Evolutionary conservation across 2,113 vertebrate genomes (phyloP).

Genomic region (Dissostichus mawsoni): DNA sequence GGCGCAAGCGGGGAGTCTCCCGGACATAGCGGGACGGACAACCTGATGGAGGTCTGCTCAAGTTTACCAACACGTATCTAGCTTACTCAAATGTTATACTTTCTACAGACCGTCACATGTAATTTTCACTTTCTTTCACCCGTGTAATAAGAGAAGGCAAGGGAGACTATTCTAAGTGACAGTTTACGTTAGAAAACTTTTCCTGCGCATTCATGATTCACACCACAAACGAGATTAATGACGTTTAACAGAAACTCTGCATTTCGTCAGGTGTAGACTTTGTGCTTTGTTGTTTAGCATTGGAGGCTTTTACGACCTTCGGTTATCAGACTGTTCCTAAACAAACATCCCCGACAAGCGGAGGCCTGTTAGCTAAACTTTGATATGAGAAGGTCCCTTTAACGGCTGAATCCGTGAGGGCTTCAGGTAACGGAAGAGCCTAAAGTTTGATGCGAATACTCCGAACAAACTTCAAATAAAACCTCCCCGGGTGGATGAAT

Average conservation of each 20-base stretch:
- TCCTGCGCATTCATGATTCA: not conserved
- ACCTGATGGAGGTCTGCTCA: constrained; percentile 22
- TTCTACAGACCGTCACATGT: accelerated
- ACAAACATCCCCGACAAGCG: constrained; percentile 38
- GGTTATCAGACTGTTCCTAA: constrained; percentile 49
- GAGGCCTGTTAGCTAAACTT: constrained; percentile 55
- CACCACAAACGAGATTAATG: not conserved
- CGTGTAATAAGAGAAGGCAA: too few relatives aligned
- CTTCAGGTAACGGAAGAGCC: not conserved
- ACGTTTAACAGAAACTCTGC: not conserved
- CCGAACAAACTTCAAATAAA: constrained; percentile 17
- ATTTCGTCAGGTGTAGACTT: not conserved
- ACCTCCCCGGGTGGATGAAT: not conserved
- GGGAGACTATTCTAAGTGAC: not conserved
- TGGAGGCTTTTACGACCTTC: not conserved
- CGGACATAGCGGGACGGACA: constrained; percentile 75
- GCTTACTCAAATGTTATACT: accelerated
- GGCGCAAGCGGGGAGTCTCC: constrained; percentile 72
- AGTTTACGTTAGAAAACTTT: constrained; percentile 50
- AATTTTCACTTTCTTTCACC: accelerated
- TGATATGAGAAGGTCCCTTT: not conserved
- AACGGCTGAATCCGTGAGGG: not conserved
- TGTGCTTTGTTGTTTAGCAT: not conserved
- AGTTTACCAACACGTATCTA: constrained; percentile 7
- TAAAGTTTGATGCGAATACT: not conserved